Evolutionary conservation across 2,888 invertebrate species (phyloP).

Genomic region (Penaeus monodon): DNA sequence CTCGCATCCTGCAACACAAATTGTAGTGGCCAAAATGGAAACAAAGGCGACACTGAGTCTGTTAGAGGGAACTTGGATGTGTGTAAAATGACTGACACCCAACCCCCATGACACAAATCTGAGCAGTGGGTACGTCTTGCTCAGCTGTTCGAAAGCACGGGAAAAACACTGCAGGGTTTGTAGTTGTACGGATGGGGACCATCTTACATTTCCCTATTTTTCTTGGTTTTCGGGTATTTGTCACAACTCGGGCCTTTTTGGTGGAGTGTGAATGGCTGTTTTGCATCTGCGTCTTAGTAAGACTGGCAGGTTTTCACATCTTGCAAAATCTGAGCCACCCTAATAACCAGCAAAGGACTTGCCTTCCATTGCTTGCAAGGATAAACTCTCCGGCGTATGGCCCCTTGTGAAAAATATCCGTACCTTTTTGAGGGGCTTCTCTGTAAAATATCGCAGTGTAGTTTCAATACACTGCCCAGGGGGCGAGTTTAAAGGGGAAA

Average conservation of each 20-base stretch:
- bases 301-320: not conserved
- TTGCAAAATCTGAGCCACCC: not conserved
- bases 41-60: not conserved
- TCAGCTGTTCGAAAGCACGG: not conserved
- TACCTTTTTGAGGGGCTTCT: not conserved
- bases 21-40: not conserved
- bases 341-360: not conserved
- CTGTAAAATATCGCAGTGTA: not conserved
- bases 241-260: not conserved
- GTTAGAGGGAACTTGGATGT: too few species aligned
- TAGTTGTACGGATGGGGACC: not conserved
- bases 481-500: not conserved
- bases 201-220: not conserved
- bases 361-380: constrained; percentile 15
- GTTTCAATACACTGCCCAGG: too few species aligned
- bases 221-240: not conserved
- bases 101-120: not conserved
- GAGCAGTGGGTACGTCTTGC: not conserved
- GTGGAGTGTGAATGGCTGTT: not conserved
- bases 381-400: too few species aligned
- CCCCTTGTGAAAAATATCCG: not conserved
- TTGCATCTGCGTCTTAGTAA: not conserved
- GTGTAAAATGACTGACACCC: not conserved
- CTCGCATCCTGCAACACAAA: too few species aligned
- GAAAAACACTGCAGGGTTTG: not conserved